phyloP scores from a whole-genome alignment of 1,140 invertebrate genomes.

The Leguminivora glycinivorella region DNA sequence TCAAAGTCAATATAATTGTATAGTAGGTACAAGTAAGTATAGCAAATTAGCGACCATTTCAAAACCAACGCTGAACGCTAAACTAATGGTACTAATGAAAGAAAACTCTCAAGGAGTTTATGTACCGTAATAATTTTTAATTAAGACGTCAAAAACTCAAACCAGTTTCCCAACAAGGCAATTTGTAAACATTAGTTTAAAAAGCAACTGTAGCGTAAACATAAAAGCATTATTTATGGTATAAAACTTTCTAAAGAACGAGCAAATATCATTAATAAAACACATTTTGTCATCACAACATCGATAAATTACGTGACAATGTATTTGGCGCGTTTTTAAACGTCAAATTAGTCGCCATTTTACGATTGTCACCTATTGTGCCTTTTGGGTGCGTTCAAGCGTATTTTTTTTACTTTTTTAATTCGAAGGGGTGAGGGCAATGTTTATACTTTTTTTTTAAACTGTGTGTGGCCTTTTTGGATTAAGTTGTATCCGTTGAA shows the following conservation, averaged over 20 bases:
- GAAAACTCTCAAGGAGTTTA: slow-evolving; percentile 11
- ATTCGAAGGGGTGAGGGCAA: slow-evolving; percentile 30
- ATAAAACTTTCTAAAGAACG: slow-evolving; percentile 23
- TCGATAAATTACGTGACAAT: slow-evolving; percentile 34
- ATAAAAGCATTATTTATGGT: slow-evolving; percentile 31
- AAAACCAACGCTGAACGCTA: neutral
- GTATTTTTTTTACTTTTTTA: slow-evolving; percentile 31
- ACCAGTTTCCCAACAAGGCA: slow-evolving; percentile 24
- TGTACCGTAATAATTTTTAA: slow-evolving; percentile 29
- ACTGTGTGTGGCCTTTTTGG: slow-evolving; percentile 31
- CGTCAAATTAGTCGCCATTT: slow-evolving; percentile 33
- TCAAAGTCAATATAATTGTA: too few relatives aligned
- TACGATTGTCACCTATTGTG: slow-evolving; percentile 27
- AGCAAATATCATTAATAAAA: slow-evolving; percentile 33
- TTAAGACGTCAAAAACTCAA: slow-evolving; percentile 26
- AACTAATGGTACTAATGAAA: slow-evolving; percentile 17
- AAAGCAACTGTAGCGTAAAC: slow-evolving; percentile 33
- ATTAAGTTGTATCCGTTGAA: slow-evolving; percentile 11
- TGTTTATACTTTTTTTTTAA: slow-evolving; percentile 30
- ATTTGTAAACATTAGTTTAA: slow-evolving; percentile 33
- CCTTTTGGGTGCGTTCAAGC: slow-evolving; percentile 31
- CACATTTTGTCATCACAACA: slow-evolving; percentile 32
- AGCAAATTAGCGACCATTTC: neutral
- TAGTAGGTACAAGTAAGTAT: neutral
- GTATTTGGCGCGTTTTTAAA: slow-evolving; percentile 31